Conservation (phyloP, 2,113 vertebrate genomes). For the Tursiops truncatus region DNA sequence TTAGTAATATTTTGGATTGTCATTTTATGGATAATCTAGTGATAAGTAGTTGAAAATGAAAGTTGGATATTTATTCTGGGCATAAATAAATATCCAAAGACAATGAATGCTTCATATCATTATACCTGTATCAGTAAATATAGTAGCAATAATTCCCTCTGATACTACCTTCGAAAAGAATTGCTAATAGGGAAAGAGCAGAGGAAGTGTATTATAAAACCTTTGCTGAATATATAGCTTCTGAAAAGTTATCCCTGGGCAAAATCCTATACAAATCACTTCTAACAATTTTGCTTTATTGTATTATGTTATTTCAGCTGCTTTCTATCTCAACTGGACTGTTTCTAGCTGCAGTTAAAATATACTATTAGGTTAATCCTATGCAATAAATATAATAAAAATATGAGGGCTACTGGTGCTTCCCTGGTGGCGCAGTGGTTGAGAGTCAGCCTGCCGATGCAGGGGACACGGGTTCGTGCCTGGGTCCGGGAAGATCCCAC, state of each 20-base stretch:
- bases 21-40: background rate
- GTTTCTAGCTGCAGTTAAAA: background rate
- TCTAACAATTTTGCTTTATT: background rate
- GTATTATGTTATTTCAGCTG: background rate
- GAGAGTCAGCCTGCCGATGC: too few relatives aligned
- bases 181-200: background rate
- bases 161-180: background rate
- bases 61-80: background rate
- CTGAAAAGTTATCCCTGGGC: background rate
- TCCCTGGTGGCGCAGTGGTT: too few relatives aligned
- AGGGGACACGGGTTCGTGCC: too few relatives aligned
- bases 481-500: too few relatives aligned
- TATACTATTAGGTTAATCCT: background rate
- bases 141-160: background rate
- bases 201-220: background rate
- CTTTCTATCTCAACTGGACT: background rate
- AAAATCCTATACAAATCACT: background rate
- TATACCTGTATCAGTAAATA: background rate
- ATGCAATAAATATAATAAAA: background rate
- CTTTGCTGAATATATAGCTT: background rate
- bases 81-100: background rate
- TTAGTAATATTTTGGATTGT: background rate
- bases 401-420: background rate
- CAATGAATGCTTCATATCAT: background rate
- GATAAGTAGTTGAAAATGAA: background rate